Evolutionary conservation across 2,113 vertebrate species (phyloP), one percentile per base, ranked within the genome.

Genomic region (Xyliphius kryptos): DNA sequence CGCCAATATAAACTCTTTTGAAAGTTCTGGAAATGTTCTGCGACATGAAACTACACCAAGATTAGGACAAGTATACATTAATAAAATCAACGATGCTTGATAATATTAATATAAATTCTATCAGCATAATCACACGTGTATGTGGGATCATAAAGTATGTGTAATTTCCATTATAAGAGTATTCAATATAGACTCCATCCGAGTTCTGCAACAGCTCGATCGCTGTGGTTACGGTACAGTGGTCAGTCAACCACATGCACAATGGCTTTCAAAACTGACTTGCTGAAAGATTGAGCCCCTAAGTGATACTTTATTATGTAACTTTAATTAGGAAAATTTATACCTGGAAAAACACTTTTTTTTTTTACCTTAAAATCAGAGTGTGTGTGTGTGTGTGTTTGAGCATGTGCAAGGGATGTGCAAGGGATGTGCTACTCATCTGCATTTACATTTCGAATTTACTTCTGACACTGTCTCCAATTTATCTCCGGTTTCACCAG

Each of bases 301-400:
- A n/a, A n/a, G n/a, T n/a, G n/a, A n/a, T n/a, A n/a, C n/a, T n/a
- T n/a, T n/a, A n/a, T n/a, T n/a, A n/a, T n/a, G n/a, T n/a, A n/a
- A n/a, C n/a, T n/a, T n/a, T n/a, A n/a, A n/a, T n/a, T n/a, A n/a
- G n/a, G n/a, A n/a, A n/a, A n/a, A n/a, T n/a, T n/a, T n/a, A n/a
- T n/a, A 50, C 17, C 16, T 6, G 17, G 37, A 62, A 52, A 52
- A 40, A 61, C n/a, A n/a, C n/a, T n/a, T n/a, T n/a, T n/a, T n/a
- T n/a, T n/a, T n/a, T n/a, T n/a, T 3, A n/a, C 12, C 49, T n/a
- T 8, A 51, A 7, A 1, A 52, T 26, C 6, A 9, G 49, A 52
- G 1, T 44, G 41, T 44, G 41, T 44, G 41, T 44, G 10, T 44
- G n/a, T 44, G 41, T n/a, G n/a, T n/a, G n/a, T n/a, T n/a, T n/a